Conservation (phyloP, 2,888 invertebrate genomes). For the Ashinkailepas kermadecensis region DNA sequence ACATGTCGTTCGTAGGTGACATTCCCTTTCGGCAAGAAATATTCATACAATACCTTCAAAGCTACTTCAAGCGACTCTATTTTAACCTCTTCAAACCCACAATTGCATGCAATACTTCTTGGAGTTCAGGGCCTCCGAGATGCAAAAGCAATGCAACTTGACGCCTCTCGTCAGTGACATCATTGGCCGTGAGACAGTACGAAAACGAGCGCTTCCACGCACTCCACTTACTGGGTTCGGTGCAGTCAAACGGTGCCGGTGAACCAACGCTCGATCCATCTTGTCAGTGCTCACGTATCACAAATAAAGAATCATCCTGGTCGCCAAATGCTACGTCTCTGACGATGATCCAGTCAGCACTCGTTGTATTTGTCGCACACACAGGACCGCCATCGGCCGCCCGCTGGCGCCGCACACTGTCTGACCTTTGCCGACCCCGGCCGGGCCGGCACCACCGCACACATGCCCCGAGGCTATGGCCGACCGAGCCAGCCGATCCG, state of each 20-base stretch:
- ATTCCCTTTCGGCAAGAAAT: not conserved
- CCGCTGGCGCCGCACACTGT: too few species aligned
- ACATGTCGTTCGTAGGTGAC: not conserved
- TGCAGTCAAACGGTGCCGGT: not conserved
- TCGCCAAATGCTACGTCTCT: not conserved
- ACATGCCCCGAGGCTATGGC: too few species aligned
- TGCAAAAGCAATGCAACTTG: not conserved
- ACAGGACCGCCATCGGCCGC: too few species aligned
- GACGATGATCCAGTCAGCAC: too few species aligned
- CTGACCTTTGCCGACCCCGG: too few species aligned
- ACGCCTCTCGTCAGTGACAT: not conserved
- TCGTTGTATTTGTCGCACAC: too few species aligned
- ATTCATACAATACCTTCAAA: not conserved
- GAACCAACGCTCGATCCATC: not conserved
- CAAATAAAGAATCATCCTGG: not conserved
- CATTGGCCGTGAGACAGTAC: not conserved
- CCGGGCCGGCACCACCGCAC: too few species aligned
- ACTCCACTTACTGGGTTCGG: not conserved
- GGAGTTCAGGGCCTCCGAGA: not conserved
- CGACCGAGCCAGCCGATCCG: too few species aligned
- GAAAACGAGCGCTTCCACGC: not conserved
- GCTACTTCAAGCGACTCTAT: not conserved
- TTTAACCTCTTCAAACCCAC: not conserved
- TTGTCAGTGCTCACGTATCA: not conserved
- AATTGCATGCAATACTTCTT: not conserved